phyloP scores from a whole-genome alignment of 2,888 invertebrate genomes.

The Brassicogethes aeneus region DNA sequence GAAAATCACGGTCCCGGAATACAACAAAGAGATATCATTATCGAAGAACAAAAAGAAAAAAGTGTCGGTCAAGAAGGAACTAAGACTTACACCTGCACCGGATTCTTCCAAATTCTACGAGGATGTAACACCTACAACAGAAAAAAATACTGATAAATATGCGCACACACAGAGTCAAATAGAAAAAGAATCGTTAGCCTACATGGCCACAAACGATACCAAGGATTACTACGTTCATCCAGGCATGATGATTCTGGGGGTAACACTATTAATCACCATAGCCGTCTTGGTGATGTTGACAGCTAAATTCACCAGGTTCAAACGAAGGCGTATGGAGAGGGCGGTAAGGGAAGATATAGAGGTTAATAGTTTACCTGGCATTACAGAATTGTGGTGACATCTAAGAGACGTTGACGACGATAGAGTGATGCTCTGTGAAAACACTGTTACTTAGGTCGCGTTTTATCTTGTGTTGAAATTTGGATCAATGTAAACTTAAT shows the following conservation, averaged over 20 bases:
- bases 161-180: not conserved
- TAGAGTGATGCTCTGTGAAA: slow-evolving; percentile 39
- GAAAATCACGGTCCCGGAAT: not conserved
- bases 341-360: slow-evolving; percentile 44
- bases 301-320: slow-evolving; percentile 37
- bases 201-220: slow-evolving; percentile 30
- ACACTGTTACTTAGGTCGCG: slow-evolving; percentile 27
- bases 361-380: slow-evolving; percentile 49
- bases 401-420: slow-evolving; percentile 46
- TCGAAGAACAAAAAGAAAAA: slow-evolving; percentile 4
- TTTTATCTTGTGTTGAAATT: too few species aligned
- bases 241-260: slow-evolving; percentile 49
- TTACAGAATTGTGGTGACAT: slow-evolving; percentile 65
- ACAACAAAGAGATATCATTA: not conserved
- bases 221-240: slow-evolving; percentile 40
- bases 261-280: slow-evolving; percentile 47
- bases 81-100: too few species aligned
- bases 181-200: not conserved
- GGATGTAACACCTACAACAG: not conserved
- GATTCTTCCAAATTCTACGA: not conserved
- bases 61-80: not conserved
- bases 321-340: slow-evolving; percentile 27
- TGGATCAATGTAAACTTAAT: too few species aligned
- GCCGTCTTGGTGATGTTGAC: slow-evolving; percentile 45
- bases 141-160: not conserved